Percentiles rank a stretch among this genome's conserved stretches.
phyloP scores from a whole-genome alignment of 2,888 invertebrate species.

The Eupithecia subumbrata region DNA sequence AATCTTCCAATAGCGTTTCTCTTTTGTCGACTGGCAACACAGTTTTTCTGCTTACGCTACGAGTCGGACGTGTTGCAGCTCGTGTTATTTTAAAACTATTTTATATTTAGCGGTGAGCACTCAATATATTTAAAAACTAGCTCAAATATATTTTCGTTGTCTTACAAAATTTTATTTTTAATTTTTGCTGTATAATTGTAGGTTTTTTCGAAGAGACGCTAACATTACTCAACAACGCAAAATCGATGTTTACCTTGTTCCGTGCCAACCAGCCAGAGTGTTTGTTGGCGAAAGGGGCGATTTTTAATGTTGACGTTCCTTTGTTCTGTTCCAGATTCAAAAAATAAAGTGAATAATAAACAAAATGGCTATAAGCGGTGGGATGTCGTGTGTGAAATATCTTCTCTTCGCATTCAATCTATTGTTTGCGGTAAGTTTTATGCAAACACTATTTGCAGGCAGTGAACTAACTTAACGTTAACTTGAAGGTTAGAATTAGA shows the following conservation, averaged over 20 bases:
- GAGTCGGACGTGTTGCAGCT: conserved; percentile 39
- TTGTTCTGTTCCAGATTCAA: conserved; percentile 74
- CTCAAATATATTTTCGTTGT: conserved; percentile 2
- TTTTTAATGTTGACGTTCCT: conserved; percentile 60
- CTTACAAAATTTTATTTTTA: neutral
- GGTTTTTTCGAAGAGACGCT: conserved; percentile 35
- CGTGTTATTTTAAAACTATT: conserved; percentile 23
- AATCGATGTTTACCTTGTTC: conserved; percentile 65
- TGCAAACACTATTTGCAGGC: neutral
- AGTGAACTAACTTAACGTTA: neutral
- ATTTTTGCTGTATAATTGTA: conserved; percentile 4
- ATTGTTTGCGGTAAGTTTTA: conserved; percentile 91
- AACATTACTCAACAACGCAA: conserved; percentile 53
- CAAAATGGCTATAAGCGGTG: conserved; percentile 89
- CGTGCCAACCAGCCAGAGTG: conserved; percentile 31
- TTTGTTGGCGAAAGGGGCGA: conserved; percentile 48
- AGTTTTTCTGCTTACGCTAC: conserved; percentile 39
- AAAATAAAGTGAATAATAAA: conserved; percentile 57
- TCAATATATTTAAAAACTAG: conserved; percentile 13
- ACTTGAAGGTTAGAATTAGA: neutral
- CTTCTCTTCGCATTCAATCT: conserved; percentile 94
- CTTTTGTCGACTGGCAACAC: conserved; percentile 44
- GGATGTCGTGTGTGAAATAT: conserved; percentile 95
- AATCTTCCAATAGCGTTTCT: neutral
- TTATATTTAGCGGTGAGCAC: conserved; percentile 32